Evolutionary conservation across 2,888 invertebrate genomes (phyloP).

Genomic region (Apeira syringaria): DNA sequence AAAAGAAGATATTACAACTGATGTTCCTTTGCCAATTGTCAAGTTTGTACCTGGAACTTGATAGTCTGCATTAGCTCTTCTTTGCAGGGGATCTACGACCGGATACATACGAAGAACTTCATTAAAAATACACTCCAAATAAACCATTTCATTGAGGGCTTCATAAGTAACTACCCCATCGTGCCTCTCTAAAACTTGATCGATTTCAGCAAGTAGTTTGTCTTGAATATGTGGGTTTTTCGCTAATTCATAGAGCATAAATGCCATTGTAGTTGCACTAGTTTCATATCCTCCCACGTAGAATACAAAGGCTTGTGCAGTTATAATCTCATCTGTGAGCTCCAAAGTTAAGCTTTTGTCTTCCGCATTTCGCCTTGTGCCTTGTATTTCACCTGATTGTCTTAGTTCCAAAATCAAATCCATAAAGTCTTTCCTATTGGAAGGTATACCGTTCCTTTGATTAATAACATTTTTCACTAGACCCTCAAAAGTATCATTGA

Average conservation of each 20-base stretch:
- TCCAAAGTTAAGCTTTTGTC: constrained; percentile 31
- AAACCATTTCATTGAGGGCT: constrained; percentile 56
- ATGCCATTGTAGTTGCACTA: constrained; percentile 60
- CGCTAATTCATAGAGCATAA: constrained; percentile 56
- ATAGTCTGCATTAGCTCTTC: constrained; percentile 52
- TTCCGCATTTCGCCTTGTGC: constrained; percentile 24
- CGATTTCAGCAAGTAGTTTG: constrained; percentile 50
- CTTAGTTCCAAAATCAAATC: constrained; percentile 51
- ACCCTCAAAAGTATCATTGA: constrained; percentile 38
- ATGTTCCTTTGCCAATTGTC: constrained; percentile 50
- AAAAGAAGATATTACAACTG: constrained; percentile 49
- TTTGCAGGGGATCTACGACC: constrained; percentile 56
- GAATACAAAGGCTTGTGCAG: constrained; percentile 67
- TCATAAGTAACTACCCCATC: constrained; percentile 60
- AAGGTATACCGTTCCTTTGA: constrained; percentile 44
- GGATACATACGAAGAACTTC: constrained; percentile 71
- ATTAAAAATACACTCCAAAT: constrained; percentile 58
- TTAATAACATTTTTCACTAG: constrained; percentile 37
- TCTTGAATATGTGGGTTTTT: constrained; percentile 58
- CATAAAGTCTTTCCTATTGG: constrained; percentile 52
- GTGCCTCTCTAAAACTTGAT: constrained; percentile 43
- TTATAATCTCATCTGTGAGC: constrained; percentile 50
- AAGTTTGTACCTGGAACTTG: constrained; percentile 55
- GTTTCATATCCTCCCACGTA: constrained; percentile 72
- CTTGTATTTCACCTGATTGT: constrained; percentile 36